phyloP scores from a whole-genome alignment of 2,797 vertebrate genomes.

The Sebastolobus alascanus region DNA sequence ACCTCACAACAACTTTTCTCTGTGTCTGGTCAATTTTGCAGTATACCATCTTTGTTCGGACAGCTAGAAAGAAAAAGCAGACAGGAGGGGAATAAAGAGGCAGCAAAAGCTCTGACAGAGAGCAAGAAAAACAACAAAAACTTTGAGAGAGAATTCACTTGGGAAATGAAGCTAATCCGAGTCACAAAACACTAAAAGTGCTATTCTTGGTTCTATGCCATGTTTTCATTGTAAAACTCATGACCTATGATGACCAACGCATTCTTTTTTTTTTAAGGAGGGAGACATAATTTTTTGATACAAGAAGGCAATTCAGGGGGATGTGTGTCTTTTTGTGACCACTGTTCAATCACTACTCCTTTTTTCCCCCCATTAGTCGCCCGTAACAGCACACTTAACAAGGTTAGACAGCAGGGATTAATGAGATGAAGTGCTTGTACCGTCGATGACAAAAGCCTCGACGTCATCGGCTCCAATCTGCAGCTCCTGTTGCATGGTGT shows the following conservation, averaged over 20 bases:
- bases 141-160: conserved; percentile 17
- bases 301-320: not conserved
- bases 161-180: conserved; percentile 29
- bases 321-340: not conserved
- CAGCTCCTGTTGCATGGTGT: conserved; percentile 97
- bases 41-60: conserved; percentile 99
- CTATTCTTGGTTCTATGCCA: conserved; percentile 23
- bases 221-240: conserved; percentile 9
- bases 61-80: conserved; percentile 83
- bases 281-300: not conserved
- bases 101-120: conserved; percentile 14
- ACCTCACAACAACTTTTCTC: conserved; percentile 98
- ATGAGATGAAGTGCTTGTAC: conserved; percentile 77
- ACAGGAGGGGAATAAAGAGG: conserved; percentile 15
- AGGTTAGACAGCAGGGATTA: not conserved
- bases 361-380: not conserved
- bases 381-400: not conserved
- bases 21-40: conserved; percentile 99
- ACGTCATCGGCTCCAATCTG: conserved; percentile 96
- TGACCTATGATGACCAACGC: not conserved
- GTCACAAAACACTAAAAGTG: conserved; percentile 20
- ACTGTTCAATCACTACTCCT: not conserved
- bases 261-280: not conserved
- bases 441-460: conserved; percentile 98
- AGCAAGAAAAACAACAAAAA: conserved; percentile 24